Base-by-base conservation (phyloP, 1,140 invertebrate species). In the Drosophila parvula region DNA sequence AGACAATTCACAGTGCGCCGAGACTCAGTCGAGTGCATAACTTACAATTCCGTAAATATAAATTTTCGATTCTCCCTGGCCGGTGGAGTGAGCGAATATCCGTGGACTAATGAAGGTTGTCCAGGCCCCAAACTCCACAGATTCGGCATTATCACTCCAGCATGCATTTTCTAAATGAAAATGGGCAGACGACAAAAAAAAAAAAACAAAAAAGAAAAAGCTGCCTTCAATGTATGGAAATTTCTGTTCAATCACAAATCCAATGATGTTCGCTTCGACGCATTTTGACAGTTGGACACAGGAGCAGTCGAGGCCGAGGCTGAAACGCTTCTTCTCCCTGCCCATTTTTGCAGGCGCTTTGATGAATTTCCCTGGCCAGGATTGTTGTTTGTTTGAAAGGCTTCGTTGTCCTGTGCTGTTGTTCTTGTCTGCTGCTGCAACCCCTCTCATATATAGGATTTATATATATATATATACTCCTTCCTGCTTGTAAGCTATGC, bases 191-290 rank as follows among this genome's bases (percentile, higher is more conserved):
- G 38, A 8, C 6, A 14, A 16, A 5, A 18, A 3, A 9, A 11
- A 30, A 9, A 32, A 11, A 34, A 41, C 32, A 30, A 18, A 44
- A 40, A 41, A 32, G 18, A 44, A 62, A 58, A 36, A 63, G 45
- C 65, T 53, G 22, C 61, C 77, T 70, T 90, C 84, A 89, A 89
- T 89, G 85, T 89, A 89, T 89, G 85, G 85, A 89, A 90, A 90
- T 90, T 90, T 81, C 78, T 84, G 86, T 90, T 90, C 89, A 89
- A 91, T 91, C 84, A 84, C 79, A 91, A 91, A 91, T 91, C 89
- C 89, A 91, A 91, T 91, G 89, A 91, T 91, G 89, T 91, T 83
- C 89, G 89, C 89, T 90, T 91, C 84, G 89, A 86, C 89, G 90
- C 84, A 91, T 91, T 91, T 91, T 91, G 89, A 91, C 89, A 91